These are phyloP conservation scores for Diglossa cyanea DNA, from an alignment of 2,797 vertebrate species.

Conservation along the genomic window DNA sequence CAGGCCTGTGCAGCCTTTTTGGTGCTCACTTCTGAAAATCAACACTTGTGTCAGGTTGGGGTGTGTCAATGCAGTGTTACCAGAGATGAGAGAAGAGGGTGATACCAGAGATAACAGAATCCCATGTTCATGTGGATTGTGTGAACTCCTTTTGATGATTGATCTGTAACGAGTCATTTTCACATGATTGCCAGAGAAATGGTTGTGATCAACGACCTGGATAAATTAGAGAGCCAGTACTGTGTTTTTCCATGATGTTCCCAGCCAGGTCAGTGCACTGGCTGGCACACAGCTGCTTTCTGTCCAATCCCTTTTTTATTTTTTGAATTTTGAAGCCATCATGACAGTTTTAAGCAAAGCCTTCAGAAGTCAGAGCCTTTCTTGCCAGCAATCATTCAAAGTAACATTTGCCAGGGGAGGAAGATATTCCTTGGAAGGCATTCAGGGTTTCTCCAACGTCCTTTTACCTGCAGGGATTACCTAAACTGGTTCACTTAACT, in stretches of 20 bases:
- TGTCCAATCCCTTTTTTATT: not conserved
- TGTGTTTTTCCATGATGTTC: not conserved
- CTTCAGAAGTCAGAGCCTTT: not conserved
- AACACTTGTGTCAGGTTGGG: not conserved
- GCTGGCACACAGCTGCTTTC: not conserved
- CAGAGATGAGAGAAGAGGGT: not conserved
- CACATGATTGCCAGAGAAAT: not conserved
- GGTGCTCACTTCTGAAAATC: not conserved
- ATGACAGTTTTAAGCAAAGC: not conserved
- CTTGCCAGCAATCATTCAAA: not conserved
- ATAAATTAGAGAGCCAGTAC: not conserved
- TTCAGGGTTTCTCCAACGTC: not conserved
- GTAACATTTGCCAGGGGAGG: not conserved
- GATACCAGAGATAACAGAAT: not conserved
- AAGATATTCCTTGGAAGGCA: not conserved
- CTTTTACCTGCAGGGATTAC: conserved; percentile 2
- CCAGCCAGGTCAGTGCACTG: not conserved
- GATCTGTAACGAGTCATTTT: not conserved
- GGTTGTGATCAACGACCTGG: not conserved
- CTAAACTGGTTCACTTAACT: conserved; percentile 62
- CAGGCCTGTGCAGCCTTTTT: not conserved
- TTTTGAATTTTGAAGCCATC: not conserved
- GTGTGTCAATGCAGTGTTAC: not conserved
- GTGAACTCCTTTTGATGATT: not conserved
- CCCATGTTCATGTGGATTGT: not conserved